Percentiles rank a stretch among this genome's conserved stretches.
Conservation (phyloP, 1,140 invertebrate genomes). For the Saccostrea cuccullata region DNA sequence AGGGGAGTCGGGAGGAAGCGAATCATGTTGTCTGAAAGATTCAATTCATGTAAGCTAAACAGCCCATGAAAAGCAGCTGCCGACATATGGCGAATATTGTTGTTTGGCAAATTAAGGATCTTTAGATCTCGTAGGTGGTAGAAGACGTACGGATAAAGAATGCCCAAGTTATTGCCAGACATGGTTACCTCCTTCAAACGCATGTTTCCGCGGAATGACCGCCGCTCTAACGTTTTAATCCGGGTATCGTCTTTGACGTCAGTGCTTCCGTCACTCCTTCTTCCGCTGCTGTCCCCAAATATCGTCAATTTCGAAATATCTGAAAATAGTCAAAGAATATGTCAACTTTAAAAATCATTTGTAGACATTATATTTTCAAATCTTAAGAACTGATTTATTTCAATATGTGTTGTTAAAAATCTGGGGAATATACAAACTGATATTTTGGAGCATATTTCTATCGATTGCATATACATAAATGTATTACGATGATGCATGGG, state of each 20-base stretch:
- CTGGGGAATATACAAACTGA: no score
- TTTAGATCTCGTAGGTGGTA: slow-evolving; percentile 40
- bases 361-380: no score
- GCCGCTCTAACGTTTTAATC: slow-evolving; percentile 33
- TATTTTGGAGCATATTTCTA: no score
- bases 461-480: no score
- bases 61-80: slow-evolving; percentile 48
- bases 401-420: no score
- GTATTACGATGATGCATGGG: no score
- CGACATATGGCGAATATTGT: slow-evolving; percentile 52
- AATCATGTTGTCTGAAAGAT: slow-evolving; percentile 50
- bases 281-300: slow-evolving; percentile 54
- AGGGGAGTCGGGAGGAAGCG: slow-evolving; percentile 39
- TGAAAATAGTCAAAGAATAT: slow-evolving; percentile 43
- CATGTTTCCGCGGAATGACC: slow-evolving; percentile 43
- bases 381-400: no score
- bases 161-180: slow-evolving; percentile 46
- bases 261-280: background rate
- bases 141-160: slow-evolving; percentile 47
- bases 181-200: slow-evolving; percentile 46
- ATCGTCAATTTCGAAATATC: slow-evolving; percentile 53
- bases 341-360: no score
- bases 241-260: slow-evolving; percentile 37
- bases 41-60: slow-evolving; percentile 33
- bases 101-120: slow-evolving; percentile 44